Conservation (phyloP, 2,113 vertebrate species). For the Prolemur simus region DNA sequence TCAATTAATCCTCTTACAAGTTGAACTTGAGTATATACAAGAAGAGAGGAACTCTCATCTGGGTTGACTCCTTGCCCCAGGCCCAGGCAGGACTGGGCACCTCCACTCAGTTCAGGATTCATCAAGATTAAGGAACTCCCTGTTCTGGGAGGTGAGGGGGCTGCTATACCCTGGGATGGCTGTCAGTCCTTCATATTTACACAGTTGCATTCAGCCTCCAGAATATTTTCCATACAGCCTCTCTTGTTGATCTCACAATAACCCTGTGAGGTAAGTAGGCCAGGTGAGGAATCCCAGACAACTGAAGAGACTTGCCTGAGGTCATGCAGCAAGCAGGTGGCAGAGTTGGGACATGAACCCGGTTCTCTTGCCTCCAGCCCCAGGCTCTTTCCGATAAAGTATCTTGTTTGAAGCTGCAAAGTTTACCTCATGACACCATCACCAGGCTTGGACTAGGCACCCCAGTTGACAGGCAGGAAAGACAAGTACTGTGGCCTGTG, state of each 20-base stretch:
- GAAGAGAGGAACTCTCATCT: neutral
- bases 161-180: neutral
- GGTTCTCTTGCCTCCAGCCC: conserved; percentile 7
- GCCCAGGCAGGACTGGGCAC: neutral
- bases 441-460: neutral
- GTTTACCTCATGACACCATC: conserved; percentile 14
- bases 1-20: neutral
- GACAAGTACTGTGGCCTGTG: neutral
- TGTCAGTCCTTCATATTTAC: neutral
- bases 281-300: neutral
- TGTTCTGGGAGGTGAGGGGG: neutral
- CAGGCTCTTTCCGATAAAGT: conserved; percentile 29
- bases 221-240: neutral
- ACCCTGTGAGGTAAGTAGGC: conserved; percentile 17
- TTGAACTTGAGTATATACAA: neutral
- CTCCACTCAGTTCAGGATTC: neutral
- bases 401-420: conserved; percentile 16
- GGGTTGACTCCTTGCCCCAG: neutral
- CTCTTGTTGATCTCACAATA: conserved; percentile 21
- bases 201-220: neutral
- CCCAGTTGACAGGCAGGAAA: conserved; percentile 9
- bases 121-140: neutral
- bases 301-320: neutral
- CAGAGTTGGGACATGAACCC: neutral
- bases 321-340: neutral